phyloP scores from a whole-genome alignment of 2,888 invertebrate species.

The Diadegma fenestrale region DNA sequence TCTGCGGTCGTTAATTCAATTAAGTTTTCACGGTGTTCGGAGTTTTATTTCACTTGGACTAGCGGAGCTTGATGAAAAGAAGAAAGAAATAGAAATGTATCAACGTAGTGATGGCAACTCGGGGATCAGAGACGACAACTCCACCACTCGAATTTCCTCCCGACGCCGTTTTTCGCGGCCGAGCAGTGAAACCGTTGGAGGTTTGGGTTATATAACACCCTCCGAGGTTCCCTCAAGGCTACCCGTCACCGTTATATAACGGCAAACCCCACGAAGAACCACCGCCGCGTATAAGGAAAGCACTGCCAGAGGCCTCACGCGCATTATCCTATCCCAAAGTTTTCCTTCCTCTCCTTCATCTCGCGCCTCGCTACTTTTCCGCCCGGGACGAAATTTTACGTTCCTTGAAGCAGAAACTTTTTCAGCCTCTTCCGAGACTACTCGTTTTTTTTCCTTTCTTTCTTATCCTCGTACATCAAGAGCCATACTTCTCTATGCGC shows the following conservation, averaged over 20 bases:
- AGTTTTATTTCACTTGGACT: slow-evolving; percentile 61
- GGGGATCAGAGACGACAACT: slow-evolving; percentile 62
- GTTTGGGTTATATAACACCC: slow-evolving; percentile 39
- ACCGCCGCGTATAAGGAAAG: slow-evolving; percentile 52
- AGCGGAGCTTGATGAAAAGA: slow-evolving; percentile 23
- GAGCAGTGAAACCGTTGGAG: slow-evolving; percentile 41
- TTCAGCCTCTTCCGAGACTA: slow-evolving; percentile 35
- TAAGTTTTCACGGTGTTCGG: slow-evolving; percentile 63
- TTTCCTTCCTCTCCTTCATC: slow-evolving; percentile 51
- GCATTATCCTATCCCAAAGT: slow-evolving; percentile 67
- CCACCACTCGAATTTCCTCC: slow-evolving; percentile 46
- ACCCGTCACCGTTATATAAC: slow-evolving; percentile 36
- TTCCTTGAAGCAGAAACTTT: slow-evolving; percentile 65
- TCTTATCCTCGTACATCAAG: slow-evolving; percentile 17
- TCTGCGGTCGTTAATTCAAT: slow-evolving; percentile 71
- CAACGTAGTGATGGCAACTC: slow-evolving; percentile 41
- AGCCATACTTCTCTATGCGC: slow-evolving; percentile 37
- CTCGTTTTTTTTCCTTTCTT: slow-evolving; percentile 5
- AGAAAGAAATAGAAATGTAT: slow-evolving; percentile 13
- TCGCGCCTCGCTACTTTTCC: slow-evolving; percentile 21
- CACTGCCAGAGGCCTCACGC: slow-evolving; percentile 53
- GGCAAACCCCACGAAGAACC: slow-evolving; percentile 15
- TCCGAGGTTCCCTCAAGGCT: slow-evolving; percentile 16
- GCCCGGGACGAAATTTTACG: slow-evolving; percentile 69
- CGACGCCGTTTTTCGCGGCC: slow-evolving; percentile 64